phyloP scores from a whole-genome alignment of 2,888 invertebrate genomes.

The Drosophila atroscutellata region DNA sequence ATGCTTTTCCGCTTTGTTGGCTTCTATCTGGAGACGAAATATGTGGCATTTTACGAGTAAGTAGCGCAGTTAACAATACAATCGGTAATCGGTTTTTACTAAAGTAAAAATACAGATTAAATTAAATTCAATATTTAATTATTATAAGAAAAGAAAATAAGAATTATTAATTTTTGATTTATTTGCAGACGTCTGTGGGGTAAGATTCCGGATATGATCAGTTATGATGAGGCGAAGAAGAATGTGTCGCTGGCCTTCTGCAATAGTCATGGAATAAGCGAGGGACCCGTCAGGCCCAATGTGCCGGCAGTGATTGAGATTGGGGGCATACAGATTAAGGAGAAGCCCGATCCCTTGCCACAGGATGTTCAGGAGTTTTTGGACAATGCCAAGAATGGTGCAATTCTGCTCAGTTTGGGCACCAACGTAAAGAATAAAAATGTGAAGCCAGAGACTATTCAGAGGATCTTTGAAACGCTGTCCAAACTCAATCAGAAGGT shows the following conservation, averaged over 20 bases:
- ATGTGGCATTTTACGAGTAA: slow-evolving; percentile 67
- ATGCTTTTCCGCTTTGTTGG: slow-evolving; percentile 33
- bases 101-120: neutral
- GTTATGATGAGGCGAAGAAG: slow-evolving; percentile 66
- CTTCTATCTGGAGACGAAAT: slow-evolving; percentile 28
- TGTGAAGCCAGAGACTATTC: slow-evolving; percentile 85
- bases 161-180: neutral
- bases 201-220: slow-evolving; percentile 59
- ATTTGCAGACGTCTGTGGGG: slow-evolving; percentile 46
- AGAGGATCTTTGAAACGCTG: slow-evolving; percentile 87
- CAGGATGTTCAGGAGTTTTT: slow-evolving; percentile 83
- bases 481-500: slow-evolving; percentile 87
- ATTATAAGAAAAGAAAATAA: too few species aligned
- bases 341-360: slow-evolving; percentile 78
- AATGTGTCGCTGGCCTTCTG: slow-evolving; percentile 82
- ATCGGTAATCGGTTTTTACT: too few species aligned
- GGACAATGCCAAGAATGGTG: slow-evolving; percentile 84
- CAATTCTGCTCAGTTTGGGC: slow-evolving; percentile 85
- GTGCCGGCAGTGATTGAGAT: slow-evolving; percentile 82
- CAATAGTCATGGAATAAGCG: slow-evolving; percentile 80
- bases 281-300: slow-evolving; percentile 80
- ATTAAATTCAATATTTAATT: neutral
- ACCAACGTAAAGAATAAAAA: slow-evolving; percentile 82
- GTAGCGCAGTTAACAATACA: slow-evolving; percentile 3
- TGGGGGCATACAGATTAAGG: slow-evolving; percentile 84